phyloP scores from a whole-genome alignment of 1,140 invertebrate species.

The Microplitis mediator region DNA sequence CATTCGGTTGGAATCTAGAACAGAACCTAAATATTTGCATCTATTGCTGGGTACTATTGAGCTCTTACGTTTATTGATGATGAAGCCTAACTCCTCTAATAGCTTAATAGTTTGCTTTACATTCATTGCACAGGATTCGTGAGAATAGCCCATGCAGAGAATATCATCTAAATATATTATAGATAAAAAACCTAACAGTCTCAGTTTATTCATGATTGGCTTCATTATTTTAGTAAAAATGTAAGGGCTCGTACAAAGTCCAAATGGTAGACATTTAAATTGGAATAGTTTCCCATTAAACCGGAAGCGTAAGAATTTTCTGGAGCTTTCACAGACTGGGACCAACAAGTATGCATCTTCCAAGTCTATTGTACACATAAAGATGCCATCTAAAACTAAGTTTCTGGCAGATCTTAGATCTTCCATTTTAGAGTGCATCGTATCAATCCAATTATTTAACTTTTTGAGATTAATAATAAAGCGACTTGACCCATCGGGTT shows the following conservation, averaged over 20 bases:
- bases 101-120: slow-evolving; percentile 10
- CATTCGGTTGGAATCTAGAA: slow-evolving; percentile 2
- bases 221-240: slow-evolving; percentile 39
- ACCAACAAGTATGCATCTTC: slow-evolving; percentile 25
- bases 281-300: slow-evolving; percentile 12
- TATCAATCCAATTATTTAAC: slow-evolving; percentile 6
- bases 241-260: slow-evolving; percentile 23
- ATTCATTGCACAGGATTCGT: slow-evolving; percentile 12
- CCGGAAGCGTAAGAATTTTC: slow-evolving; percentile 16
- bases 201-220: slow-evolving; percentile 28
- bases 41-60: background rate
- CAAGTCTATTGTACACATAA: slow-evolving; percentile 16
- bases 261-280: slow-evolving; percentile 25
- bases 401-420: slow-evolving; percentile 13
- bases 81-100: slow-evolving; percentile 21
- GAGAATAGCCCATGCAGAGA: slow-evolving; percentile 5
- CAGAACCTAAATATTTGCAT: slow-evolving; percentile 19
- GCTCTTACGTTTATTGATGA: slow-evolving; percentile 16
- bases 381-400: background rate
- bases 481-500: slow-evolving; percentile 9
- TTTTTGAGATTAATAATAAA: slow-evolving; percentile 26
- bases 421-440: slow-evolving; percentile 17
- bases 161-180: slow-evolving; percentile 21
- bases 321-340: background rate
- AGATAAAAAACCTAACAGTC: background rate